Conservation (phyloP, 1,140 invertebrate species). For the Chrysoperla carnea region DNA sequence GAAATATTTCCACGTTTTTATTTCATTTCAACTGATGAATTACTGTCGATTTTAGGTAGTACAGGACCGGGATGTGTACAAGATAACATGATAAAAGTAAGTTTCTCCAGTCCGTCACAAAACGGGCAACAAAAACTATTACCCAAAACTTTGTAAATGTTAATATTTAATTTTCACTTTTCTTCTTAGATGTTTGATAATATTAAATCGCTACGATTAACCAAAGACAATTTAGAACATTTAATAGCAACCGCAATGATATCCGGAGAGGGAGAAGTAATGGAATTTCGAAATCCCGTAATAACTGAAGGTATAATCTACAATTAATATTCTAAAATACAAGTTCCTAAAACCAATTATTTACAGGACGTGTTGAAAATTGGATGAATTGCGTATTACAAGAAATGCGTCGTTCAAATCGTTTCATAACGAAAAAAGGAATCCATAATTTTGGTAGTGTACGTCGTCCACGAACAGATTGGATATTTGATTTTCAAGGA, state of each 20-base stretch:
- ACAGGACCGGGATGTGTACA: slow-evolving; percentile 63
- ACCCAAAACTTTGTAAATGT: not conserved
- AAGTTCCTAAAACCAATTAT: slow-evolving; percentile 23
- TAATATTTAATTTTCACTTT: slow-evolving; percentile 3
- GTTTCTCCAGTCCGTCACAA: slow-evolving; percentile 5
- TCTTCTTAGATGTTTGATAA: slow-evolving; percentile 82
- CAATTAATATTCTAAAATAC: slow-evolving; percentile 2
- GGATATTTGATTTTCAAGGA: slow-evolving; percentile 77
- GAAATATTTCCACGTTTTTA: slow-evolving; percentile 78
- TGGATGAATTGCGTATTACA: slow-evolving; percentile 75
- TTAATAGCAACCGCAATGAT: slow-evolving; percentile 59
- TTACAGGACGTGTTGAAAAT: slow-evolving; percentile 59
- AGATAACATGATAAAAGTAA: slow-evolving; percentile 79
- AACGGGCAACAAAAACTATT: slow-evolving; percentile 3
- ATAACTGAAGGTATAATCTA: slow-evolving; percentile 14
- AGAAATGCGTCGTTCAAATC: slow-evolving; percentile 72
- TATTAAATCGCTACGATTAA: slow-evolving; percentile 52
- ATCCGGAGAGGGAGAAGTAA: slow-evolving; percentile 68
- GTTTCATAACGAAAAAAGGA: slow-evolving; percentile 73
- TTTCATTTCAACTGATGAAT: slow-evolving; percentile 84
- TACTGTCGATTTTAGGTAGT: slow-evolving; percentile 76
- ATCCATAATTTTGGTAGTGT: slow-evolving; percentile 66
- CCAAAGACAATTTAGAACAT: slow-evolving; percentile 36
- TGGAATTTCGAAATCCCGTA: slow-evolving; percentile 55
- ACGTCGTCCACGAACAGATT: slow-evolving; percentile 40